Percentiles rank a stretch among this genome's conserved stretches.
These are phyloP conservation scores for Cephus rjabovi DNA, from an alignment of 2,888 invertebrate genomes.

Conservation along the genomic window DNA sequence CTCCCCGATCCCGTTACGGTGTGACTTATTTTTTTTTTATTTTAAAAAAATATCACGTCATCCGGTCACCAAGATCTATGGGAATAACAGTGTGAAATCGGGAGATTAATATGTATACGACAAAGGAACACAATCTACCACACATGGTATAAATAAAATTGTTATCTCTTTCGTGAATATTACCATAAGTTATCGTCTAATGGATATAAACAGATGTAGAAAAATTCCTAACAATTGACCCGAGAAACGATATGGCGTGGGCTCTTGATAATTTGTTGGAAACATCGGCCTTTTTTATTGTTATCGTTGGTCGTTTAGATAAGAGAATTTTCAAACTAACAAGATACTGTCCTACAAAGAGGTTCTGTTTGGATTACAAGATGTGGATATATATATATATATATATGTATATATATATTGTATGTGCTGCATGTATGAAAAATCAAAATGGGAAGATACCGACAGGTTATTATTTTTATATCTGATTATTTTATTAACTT, in stretches of 20 bases:
- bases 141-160: not conserved
- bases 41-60: too few species aligned
- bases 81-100: not conserved
- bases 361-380: too few species aligned
- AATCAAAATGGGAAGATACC: too few species aligned
- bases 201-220: not conserved
- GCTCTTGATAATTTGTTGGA: not conserved
- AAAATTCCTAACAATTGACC: not conserved
- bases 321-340: not conserved
- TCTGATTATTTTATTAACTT: too few species aligned
- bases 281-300: not conserved
- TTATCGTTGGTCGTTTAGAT: not conserved
- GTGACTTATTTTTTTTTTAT: not conserved
- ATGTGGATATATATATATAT: too few species aligned
- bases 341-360: not conserved
- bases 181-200: not conserved
- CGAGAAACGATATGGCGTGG: not conserved
- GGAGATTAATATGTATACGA: not conserved
- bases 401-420: too few species aligned
- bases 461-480: too few species aligned
- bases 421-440: too few species aligned
- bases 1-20: constrained; percentile 5
- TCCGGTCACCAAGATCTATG: not conserved
- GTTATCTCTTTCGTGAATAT: not conserved
- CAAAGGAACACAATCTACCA: not conserved